Conservation (phyloP, 2,797 vertebrate species). For the Tangara arthus region DNA sequence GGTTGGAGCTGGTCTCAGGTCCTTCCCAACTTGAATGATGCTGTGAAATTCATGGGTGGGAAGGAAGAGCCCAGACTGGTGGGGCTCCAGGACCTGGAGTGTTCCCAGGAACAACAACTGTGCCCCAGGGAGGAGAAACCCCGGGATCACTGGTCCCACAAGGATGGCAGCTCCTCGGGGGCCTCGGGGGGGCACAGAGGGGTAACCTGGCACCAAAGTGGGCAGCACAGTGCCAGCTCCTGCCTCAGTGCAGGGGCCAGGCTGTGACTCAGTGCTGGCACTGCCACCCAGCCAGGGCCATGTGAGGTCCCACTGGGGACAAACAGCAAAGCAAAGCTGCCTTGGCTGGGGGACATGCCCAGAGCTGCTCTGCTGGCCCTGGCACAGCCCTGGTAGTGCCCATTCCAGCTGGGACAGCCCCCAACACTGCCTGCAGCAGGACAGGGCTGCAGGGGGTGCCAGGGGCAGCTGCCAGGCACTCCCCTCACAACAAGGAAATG, state of each 20-base stretch:
- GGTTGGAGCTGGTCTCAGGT: not conserved
- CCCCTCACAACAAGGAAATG: not conserved
- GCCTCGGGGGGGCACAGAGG: not conserved
- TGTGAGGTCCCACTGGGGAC: fast-evolving
- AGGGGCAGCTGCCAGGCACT: not conserved
- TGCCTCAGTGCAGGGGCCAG: not conserved
- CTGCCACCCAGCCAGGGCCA: not conserved
- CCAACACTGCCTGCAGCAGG: not conserved
- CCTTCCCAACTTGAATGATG: not conserved
- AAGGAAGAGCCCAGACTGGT: not conserved
- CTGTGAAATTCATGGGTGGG: fast-evolving
- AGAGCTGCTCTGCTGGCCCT: not conserved
- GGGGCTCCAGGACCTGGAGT: fast-evolving
- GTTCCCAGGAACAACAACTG: not conserved
- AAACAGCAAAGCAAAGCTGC: no score
- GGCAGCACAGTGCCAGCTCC: not conserved
- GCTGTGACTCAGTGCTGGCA: not conserved
- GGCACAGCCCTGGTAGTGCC: fast-evolving
- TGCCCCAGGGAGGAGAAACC: fast-evolving
- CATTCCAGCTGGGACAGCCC: not conserved
- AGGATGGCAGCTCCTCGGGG: not conserved
- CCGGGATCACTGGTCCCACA: fast-evolving
- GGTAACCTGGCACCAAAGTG: fast-evolving
- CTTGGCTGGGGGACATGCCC: fast-evolving
- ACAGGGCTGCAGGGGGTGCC: no score